Base-by-base conservation (phyloP, 1,140 invertebrate species). In the Aphelinus certus region DNA sequence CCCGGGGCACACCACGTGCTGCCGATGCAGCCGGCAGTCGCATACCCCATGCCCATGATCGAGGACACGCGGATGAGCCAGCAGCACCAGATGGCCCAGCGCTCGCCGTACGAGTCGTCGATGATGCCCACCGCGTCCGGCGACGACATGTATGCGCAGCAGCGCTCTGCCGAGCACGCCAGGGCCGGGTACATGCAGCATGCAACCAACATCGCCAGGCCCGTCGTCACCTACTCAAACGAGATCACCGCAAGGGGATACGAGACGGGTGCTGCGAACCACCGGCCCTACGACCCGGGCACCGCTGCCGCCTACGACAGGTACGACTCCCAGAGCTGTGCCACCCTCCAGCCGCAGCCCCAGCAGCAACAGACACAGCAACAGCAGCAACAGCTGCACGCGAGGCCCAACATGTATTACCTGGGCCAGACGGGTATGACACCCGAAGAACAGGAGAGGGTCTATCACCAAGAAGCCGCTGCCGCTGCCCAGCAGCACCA, bases 281-380 rank as follows among this genome's bases (percentile, higher is more conserved):
- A 91, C 75, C 87, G 91, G 64, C 90, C 91, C 0, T 92, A 92
- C 75, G 90, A 92, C 78, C 89, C 91, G 3, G 89, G 89, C 77
- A 87, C 89, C 78, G 87, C 90, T 1, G 89, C 92, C 0, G 92
- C 92, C 0, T 95, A 94, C 84, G 94, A 95, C 80, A 89, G 94
- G 26, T 94, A 94, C 85, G 93, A 94, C 81, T 61, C 86, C 0
- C 84, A 87, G 83, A 87, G 85, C 71, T 89, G 92, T 85, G 85
- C 89, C 77, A 80, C 91, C 76, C 84, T 91, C 82, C 88, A 91
- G 85, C 86, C 89, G 81, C 79, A 91, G 87, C 87, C 86, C 47
- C 88, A 90, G 65, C 91, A 91, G 68, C 92, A 90, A 47, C 88
- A 89, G 57, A 88, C 92, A 84, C 87, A 90, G 81, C 78, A 90